Conservation (phyloP, 2,797 vertebrate genomes). For the Tachyglossus aculeatus region DNA sequence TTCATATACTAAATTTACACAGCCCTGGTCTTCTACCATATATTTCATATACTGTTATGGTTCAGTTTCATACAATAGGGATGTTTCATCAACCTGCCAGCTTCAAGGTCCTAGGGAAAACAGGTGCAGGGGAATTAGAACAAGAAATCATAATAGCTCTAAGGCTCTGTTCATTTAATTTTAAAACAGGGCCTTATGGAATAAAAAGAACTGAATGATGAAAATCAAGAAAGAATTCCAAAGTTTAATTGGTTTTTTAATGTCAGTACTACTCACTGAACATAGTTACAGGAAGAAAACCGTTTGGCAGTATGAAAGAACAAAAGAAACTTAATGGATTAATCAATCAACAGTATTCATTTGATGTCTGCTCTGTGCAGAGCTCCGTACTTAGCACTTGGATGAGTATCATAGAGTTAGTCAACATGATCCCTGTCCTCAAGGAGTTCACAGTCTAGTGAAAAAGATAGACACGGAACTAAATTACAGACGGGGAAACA, state of each 20-base stretch:
- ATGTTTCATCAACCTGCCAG: background rate
- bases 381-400: too few species aligned
- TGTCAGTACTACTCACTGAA: constrained; percentile 39
- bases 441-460: too few species aligned
- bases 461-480: too few species aligned
- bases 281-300: too few species aligned
- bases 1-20: background rate
- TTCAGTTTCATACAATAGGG: background rate
- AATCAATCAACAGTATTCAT: too few species aligned
- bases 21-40: background rate
- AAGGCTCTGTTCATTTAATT: too few species aligned
- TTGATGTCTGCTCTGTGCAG: too few species aligned
- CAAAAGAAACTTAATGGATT: too few species aligned
- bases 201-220: constrained; percentile 31
- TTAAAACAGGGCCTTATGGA: background rate
- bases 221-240: constrained; percentile 35
- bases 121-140: background rate
- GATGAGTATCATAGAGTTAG: too few species aligned
- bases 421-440: too few species aligned
- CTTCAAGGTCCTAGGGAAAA: background rate
- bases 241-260: constrained; percentile 50
- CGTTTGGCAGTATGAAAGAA: too few species aligned
- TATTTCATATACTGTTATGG: background rate
- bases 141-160: background rate
- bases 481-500: too few species aligned